phyloP scores from a whole-genome alignment of 2,888 invertebrate genomes.

The Yponomeuta evonymella region DNA sequence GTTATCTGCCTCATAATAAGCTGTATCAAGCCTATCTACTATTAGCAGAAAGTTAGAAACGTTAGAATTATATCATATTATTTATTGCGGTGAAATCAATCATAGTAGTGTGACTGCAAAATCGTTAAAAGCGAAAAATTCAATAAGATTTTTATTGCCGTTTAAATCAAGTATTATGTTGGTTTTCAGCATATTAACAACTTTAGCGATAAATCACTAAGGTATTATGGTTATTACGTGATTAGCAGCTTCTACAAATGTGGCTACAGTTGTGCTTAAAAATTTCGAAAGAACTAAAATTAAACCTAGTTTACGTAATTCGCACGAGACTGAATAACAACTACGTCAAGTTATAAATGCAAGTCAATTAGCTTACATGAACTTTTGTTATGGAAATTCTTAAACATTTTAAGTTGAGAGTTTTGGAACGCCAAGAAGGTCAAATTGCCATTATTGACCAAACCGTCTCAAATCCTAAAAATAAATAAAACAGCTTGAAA shows the following conservation, averaged over 20 bases:
- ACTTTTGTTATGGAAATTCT: conserved; percentile 9
- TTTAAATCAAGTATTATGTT: neutral
- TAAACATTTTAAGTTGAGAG: neutral
- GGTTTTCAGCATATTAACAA: neutral
- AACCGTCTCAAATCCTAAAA: neutral
- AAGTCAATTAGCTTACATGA: neutral
- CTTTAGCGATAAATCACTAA: neutral
- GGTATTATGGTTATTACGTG: neutral
- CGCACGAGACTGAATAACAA: neutral
- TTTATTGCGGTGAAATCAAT: conserved; percentile 10
- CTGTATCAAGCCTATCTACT: too few relatives aligned
- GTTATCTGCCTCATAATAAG: too few relatives aligned
- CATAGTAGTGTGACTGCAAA: neutral
- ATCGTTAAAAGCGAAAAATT: neutral
- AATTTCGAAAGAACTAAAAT: neutral
- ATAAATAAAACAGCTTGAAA: neutral
- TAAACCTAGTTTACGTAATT: too few relatives aligned
- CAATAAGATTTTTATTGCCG: neutral
- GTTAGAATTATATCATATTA: neutral
- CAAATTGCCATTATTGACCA: neutral
- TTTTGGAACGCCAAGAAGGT: conserved; percentile 1
- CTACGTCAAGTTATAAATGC: neutral
- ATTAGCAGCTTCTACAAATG: neutral
- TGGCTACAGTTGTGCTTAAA: neutral
- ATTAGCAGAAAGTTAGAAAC: too few relatives aligned